Percentiles rank a stretch among this genome's conserved stretches.
phyloP scores from a whole-genome alignment of 2,113 vertebrate genomes.

The Poeciliopsis prolifica region DNA sequence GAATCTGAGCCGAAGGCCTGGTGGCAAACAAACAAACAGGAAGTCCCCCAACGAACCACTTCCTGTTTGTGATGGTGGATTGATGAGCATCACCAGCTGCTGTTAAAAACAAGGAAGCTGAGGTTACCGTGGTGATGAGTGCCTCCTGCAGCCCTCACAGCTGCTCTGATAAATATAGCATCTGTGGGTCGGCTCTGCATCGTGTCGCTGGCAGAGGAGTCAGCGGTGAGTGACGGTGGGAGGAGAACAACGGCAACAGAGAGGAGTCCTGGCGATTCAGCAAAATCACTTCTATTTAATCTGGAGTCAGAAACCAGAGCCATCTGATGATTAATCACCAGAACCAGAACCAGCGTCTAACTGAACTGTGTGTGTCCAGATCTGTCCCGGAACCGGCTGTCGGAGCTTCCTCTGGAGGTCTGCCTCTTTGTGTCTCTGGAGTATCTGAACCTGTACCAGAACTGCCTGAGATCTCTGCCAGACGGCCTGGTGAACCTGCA shows the following conservation, averaged over 20 bases:
- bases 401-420: slow-evolving; percentile 90
- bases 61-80: not conserved
- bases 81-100: not conserved
- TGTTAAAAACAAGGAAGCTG: slow-evolving; percentile 29
- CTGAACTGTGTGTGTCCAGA: slow-evolving; percentile 75
- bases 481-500: slow-evolving; percentile 92
- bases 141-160: slow-evolving; percentile 53
- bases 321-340: no score
- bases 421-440: slow-evolving; percentile 95
- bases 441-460: slow-evolving; percentile 96
- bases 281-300: no score
- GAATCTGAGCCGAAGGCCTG: not conserved
- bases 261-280: no score
- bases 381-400: slow-evolving; percentile 91
- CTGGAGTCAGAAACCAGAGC: no score
- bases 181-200: not conserved
- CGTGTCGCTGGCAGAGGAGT: not conserved
- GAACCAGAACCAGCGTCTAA: no score
- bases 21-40: not conserved
- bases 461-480: slow-evolving; percentile 94
- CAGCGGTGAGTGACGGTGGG: not conserved
- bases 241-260: not conserved
- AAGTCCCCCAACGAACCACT: not conserved
- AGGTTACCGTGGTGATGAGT: slow-evolving; percentile 31
- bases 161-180: not conserved